Evolutionary conservation across 1,140 invertebrate genomes (phyloP), one percentile per base, ranked within the genome.

Genomic region (Procambarus clarkii): DNA sequence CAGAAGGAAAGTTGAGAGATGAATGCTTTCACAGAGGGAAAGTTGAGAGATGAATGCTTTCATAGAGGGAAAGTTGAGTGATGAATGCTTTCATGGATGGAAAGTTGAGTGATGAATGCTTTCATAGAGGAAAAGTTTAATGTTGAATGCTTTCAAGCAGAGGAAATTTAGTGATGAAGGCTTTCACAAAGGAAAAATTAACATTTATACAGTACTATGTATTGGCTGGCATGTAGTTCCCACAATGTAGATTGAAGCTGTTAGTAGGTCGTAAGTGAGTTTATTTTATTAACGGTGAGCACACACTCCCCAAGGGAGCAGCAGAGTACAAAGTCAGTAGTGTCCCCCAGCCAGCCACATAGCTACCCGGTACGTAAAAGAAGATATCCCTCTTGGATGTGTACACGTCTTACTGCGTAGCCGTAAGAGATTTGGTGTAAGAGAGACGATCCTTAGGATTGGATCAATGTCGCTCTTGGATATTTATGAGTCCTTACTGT

Each of bases 261-360:
- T 83, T 83, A 60, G 58, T 83, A 69, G 81, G 60, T 83, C 45
- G 46, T 83, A 64, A 83, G 81, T 83, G 81, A 83, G 34, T 83
- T 83, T 83, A 83, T 83, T 83, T 83, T 83, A 45, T 60, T 83
- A 83, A 50, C 69, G 81, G 81, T 83, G 81, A 83, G 81, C 81
- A 83, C 81, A 74, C n/a, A 34, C 69, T 74, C 69, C 69, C 34
- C 69, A 74, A 34, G n/a, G 69, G 69, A 74, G 69, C n/a, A 74
- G 69, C 69, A 83, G 81, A 83, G 81, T 83, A 83, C 81, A 83
- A 83, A 83, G 69, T 74, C 69, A 74, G 69, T 83, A 64, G 58
- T 69, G 58, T 69, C 46, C 81, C 81, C 81, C 81, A 60, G 81
- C 81, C 81, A 83, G n/a, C 69, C 69, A 74, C 24, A 74, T 74